Evolutionary conservation across 2,113 vertebrate genomes (phyloP).

Genomic region (Podocnemis expansa): DNA sequence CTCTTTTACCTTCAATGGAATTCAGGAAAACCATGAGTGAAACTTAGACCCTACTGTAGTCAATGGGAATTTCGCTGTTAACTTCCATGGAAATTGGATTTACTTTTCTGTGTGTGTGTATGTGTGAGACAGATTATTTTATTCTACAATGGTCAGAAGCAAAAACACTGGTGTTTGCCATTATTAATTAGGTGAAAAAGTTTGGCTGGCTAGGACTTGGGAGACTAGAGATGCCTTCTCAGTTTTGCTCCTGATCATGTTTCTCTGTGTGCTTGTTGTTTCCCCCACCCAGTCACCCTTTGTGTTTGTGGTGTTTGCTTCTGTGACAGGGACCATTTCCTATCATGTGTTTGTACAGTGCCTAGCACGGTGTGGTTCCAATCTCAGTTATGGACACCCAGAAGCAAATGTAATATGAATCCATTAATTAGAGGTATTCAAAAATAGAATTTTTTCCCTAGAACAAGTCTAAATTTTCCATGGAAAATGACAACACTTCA

Average conservation of each 20-base stretch:
- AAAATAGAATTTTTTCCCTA: not conserved
- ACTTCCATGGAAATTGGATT: not conserved
- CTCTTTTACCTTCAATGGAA: not conserved
- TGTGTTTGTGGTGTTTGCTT: not conserved
- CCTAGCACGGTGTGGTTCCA: not conserved
- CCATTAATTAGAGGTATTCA: not conserved
- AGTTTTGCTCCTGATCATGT: not conserved
- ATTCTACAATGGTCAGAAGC: not conserved
- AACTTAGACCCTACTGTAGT: not conserved
- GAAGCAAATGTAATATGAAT: not conserved
- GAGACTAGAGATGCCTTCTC: not conserved
- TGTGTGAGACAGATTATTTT: not conserved
- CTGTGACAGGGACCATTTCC: not conserved
- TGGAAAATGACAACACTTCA: not conserved
- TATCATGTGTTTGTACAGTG: not conserved
- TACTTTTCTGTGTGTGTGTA: not conserved
- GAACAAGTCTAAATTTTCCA: not conserved
- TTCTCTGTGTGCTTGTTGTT: not conserved
- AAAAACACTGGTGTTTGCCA: not conserved
- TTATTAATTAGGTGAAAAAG: not conserved
- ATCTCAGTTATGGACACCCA: not conserved
- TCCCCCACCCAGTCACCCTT: not conserved
- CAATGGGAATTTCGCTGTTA: not conserved
- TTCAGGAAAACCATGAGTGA: not conserved
- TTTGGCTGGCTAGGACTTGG: not conserved